Evolutionary conservation across 35 echinoderm and acorn worm genomes (phyloP).

Genomic region (Lytechinus variegatus): DNA sequence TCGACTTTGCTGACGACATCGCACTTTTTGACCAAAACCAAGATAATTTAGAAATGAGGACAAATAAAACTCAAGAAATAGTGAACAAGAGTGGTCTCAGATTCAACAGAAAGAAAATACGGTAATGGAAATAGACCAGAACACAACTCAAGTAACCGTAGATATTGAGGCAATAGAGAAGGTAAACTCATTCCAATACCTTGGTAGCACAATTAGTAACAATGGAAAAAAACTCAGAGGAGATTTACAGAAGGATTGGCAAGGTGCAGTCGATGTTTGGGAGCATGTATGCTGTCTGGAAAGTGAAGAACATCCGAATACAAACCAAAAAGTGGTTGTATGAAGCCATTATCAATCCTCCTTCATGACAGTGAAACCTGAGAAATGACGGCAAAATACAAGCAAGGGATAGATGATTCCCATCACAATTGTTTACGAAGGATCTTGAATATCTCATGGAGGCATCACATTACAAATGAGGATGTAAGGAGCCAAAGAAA

Average conservation of each 20-base stretch:
- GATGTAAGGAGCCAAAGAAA: no score
- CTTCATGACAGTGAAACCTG: no score
- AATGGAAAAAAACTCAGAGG: background rate
- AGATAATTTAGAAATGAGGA: background rate
- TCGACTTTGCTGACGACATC: conserved; percentile 10
- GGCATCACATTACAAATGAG: no score
- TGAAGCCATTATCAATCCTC: no score
- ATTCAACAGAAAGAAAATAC: background rate
- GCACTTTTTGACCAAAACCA: background rate
- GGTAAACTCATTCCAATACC: background rate
- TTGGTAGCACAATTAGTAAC: background rate
- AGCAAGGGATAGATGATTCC: no score
- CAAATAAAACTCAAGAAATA: background rate
- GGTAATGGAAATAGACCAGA: background rate
- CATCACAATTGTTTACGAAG: no score
- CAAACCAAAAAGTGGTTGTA: no score
- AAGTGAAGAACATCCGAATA: no score
- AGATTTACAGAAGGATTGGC: background rate
- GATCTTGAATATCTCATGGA: no score
- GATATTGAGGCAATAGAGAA: background rate
- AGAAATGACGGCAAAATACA: no score
- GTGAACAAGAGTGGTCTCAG: background rate
- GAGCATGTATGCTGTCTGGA: background rate
- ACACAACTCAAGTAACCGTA: background rate
- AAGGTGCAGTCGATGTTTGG: background rate